A percentile compares a stretch with the other conserved stretches of the same genome.
phyloP scores from a whole-genome alignment of 1,140 invertebrate species.

The Ridgeia piscesae region DNA sequence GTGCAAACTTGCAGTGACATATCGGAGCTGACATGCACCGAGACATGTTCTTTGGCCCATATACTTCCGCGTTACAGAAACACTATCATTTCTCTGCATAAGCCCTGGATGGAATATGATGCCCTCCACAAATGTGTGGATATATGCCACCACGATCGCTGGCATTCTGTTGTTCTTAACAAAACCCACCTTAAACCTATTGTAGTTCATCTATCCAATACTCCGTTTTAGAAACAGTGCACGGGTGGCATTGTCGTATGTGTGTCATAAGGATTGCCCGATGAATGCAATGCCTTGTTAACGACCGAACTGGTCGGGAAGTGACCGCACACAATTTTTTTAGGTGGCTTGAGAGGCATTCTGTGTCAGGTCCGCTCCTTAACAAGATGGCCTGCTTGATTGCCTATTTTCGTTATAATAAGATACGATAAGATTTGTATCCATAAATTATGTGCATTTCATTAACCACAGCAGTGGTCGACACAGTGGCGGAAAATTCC shows the following conservation, averaged over 20 bases:
- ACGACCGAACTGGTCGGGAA: background rate
- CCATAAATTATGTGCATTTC: background rate
- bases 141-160: too few relatives aligned
- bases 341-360: background rate
- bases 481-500: background rate
- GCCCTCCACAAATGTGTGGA: background rate
- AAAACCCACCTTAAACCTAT: too few relatives aligned
- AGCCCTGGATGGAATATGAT: background rate
- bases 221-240: background rate
- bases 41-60: background rate
- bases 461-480: background rate
- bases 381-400: background rate
- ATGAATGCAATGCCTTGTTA: background rate
- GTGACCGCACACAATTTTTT: background rate
- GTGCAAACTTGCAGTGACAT: too few relatives aligned
- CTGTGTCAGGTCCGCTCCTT: background rate
- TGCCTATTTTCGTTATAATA: background rate
- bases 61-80: background rate
- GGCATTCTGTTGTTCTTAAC: too few relatives aligned
- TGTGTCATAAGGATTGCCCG: background rate
- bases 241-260: background rate
- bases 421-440: background rate
- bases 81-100: background rate
- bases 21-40: background rate
- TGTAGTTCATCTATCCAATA: too few relatives aligned